A percentile compares a stretch with the other conserved stretches of the same genome.
These are phyloP conservation scores for Ooceraea biroi DNA, from an alignment of 1,140 invertebrate species.

Conservation along the genomic window DNA sequence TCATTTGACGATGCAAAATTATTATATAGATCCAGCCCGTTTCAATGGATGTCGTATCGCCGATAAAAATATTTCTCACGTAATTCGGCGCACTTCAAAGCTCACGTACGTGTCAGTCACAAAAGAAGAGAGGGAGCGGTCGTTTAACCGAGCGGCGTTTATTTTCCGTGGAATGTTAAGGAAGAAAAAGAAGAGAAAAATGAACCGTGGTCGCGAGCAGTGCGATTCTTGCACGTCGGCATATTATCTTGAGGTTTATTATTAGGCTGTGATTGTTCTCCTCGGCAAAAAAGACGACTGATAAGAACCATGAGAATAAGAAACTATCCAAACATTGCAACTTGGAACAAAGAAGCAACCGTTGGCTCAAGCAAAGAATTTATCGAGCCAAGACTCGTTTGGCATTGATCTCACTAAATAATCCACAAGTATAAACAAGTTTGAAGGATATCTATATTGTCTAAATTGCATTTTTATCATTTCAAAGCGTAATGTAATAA, in stretches of 20 bases:
- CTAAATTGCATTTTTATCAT: too few relatives aligned
- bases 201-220: background rate
- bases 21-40: too few relatives aligned
- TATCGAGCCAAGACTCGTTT: too few relatives aligned
- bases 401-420: too few relatives aligned
- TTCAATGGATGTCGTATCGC: too few relatives aligned
- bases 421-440: too few relatives aligned
- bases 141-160: background rate
- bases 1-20: too few relatives aligned
- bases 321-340: background rate
- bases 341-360: background rate
- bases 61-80: too few relatives aligned
- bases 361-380: background rate
- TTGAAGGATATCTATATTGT: too few relatives aligned
- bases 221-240: background rate
- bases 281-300: background rate
- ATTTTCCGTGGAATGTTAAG: conserved; percentile 3
- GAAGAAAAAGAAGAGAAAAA: background rate
- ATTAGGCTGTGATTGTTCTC: background rate
- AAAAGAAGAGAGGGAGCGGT: conserved; percentile 17
- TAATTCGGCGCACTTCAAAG: conserved; percentile 14
- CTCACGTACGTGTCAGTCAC: background rate
- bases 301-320: background rate
- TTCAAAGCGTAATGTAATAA: background rate
- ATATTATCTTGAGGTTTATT: conserved; percentile 29